A percentile compares a stretch with the other conserved stretches of the same genome.
Conservation (phyloP, 1,140 invertebrate species). For the Monomorium pharaonis region DNA sequence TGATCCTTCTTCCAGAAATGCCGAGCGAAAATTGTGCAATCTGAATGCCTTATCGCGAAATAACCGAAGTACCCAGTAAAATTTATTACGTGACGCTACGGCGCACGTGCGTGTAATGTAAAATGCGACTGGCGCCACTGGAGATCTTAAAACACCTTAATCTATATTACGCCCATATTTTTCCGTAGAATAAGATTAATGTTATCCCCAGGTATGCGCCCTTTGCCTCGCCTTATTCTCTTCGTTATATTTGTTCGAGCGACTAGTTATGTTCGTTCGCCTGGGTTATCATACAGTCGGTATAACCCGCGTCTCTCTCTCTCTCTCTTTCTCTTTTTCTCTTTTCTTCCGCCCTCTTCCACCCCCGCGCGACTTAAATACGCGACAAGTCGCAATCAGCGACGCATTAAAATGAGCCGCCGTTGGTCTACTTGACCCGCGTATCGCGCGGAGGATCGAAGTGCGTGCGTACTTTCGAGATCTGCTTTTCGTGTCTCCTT, state of each 20-base stretch:
- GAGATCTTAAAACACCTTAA: constrained; percentile 54
- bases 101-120: constrained; percentile 44
- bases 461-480: constrained; percentile 45
- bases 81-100: constrained; percentile 44
- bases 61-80: constrained; percentile 27
- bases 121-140: constrained; percentile 31
- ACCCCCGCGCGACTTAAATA: constrained; percentile 47
- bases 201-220: constrained; percentile 34
- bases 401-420: constrained; percentile 60
- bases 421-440: constrained; percentile 49
- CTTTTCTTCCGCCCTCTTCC: too few species aligned
- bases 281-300: constrained; percentile 32
- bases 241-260: constrained; percentile 53
- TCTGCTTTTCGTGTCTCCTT: constrained; percentile 33
- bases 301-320: background rate
- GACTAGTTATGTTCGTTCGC: constrained; percentile 3
- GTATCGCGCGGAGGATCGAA: constrained; percentile 46
- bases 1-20: constrained; percentile 12
- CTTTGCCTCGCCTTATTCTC: background rate
- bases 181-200: constrained; percentile 58
- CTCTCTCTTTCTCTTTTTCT: background rate
- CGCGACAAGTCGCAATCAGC: constrained; percentile 56
- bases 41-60: constrained; percentile 32
- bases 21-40: constrained; percentile 12
- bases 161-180: constrained; percentile 45